A percentile compares a stretch with the other conserved stretches of the same genome.
phyloP scores from a whole-genome alignment of 2,113 vertebrate species.

The Plestiodon gilberti region DNA sequence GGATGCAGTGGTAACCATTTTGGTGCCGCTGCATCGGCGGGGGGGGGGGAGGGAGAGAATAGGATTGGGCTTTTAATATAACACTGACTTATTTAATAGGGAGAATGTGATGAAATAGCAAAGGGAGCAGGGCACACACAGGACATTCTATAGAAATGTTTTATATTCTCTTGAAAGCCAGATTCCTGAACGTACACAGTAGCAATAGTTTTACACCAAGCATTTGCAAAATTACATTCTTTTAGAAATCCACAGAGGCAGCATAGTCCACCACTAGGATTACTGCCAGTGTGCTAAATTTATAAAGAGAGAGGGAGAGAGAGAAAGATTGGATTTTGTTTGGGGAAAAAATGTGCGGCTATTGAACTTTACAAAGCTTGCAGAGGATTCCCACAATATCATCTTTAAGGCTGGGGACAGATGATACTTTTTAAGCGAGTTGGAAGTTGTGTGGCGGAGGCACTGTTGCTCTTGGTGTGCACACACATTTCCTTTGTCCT shows the following conservation, averaged over 20 bases:
- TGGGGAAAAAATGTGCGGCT: constrained; percentile 19
- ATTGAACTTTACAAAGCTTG: constrained; percentile 55
- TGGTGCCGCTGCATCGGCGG: no score
- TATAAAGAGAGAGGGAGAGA: not conserved
- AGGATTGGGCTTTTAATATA: no score
- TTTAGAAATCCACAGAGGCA: constrained; percentile 24
- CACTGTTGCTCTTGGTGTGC: not conserved
- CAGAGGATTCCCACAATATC: constrained; percentile 43
- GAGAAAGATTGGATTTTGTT: constrained; percentile 42
- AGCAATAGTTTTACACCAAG: not conserved
- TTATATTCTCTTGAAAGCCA: not conserved
- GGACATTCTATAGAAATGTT: not conserved
- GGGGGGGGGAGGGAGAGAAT: no score
- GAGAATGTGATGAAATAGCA: not conserved
- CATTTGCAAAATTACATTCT: constrained; percentile 25
- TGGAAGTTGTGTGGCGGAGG: not conserved
- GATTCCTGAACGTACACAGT: not conserved
- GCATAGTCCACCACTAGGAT: accelerated
- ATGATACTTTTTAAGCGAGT: not conserved
- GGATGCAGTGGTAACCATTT: no score
- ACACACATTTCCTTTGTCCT: not conserved
- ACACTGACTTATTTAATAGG: no score
- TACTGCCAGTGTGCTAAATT: constrained; percentile 17
- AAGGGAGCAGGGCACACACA: not conserved
- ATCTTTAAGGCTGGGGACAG: constrained; percentile 38